These are phyloP conservation scores for Apotomis betuletana DNA, from an alignment of 2,888 invertebrate genomes.

Conservation along the genomic window DNA sequence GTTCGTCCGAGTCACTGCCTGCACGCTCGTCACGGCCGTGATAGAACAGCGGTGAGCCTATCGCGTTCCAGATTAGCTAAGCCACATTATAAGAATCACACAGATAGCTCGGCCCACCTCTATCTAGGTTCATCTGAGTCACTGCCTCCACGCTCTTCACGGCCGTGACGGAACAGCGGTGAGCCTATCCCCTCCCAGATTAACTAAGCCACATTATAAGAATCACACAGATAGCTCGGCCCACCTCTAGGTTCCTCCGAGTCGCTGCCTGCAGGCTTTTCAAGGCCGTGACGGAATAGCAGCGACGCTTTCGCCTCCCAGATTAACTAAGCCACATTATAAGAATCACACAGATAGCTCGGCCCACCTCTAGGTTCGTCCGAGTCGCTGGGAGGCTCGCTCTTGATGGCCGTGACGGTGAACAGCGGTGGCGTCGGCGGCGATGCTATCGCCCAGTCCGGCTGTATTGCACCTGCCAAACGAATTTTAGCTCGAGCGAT, in stretches of 20 bases:
- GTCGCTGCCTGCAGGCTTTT: constrained; percentile 42
- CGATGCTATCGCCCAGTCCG: neutral
- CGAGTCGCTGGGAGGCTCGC: constrained; percentile 67
- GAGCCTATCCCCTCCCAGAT: no score
- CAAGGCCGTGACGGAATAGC: constrained; percentile 34
- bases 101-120: neutral
- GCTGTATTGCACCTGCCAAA: neutral
- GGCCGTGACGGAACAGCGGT: no score
- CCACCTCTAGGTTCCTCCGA: constrained; percentile 46
- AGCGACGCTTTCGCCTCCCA: no score
- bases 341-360: no score
- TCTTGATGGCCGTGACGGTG: constrained; percentile 63
- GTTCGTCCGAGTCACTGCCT: constrained; percentile 70
- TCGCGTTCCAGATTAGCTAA: neutral
- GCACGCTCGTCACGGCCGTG: constrained; percentile 67
- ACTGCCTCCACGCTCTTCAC: neutral
- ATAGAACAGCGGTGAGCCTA: constrained; percentile 41
- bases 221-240: neutral
- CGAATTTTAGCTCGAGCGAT: neutral
- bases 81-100: neutral
- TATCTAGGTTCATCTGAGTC: constrained; percentile 11
- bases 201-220: no score
- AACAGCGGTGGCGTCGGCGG: constrained; percentile 49
- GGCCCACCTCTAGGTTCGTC: constrained; percentile 66
- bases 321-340: no score